Conservation (phyloP, 2,113 vertebrate species). For the Anolis carolinensis region DNA sequence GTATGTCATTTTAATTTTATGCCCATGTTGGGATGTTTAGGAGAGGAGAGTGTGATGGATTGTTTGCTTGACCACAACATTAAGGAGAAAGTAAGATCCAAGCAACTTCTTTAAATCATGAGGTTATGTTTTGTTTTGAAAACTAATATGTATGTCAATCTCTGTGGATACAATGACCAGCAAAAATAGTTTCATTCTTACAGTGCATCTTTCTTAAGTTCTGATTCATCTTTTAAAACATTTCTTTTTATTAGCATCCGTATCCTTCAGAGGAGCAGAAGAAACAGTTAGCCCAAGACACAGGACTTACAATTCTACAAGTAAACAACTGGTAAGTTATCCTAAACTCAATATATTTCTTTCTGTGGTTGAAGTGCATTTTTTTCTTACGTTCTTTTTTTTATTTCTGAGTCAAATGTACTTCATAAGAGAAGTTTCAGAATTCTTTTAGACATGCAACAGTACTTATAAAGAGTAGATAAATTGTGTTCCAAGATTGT, state of each 20-base stretch:
- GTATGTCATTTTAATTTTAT: not conserved
- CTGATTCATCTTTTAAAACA: constrained; percentile 79
- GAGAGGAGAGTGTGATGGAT: not conserved
- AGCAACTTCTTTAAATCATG: not conserved
- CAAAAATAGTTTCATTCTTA: constrained; percentile 71
- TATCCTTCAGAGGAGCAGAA: constrained; percentile 99
- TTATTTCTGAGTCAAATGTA: constrained; percentile 71
- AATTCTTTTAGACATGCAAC: constrained; percentile 56
- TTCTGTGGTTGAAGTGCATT: constrained; percentile 70
- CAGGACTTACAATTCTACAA: constrained; percentile 99
- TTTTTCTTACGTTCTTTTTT: constrained; percentile 75
- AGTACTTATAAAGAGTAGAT: constrained; percentile 50
- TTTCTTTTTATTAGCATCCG: constrained; percentile 90
- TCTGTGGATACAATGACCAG: constrained; percentile 55
- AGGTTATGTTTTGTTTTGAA: not conserved
- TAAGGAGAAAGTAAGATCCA: not conserved
- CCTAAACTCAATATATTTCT: constrained; percentile 74
- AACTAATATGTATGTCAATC: constrained; percentile 51
- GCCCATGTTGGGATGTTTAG: not conserved
- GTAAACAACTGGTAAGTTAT: constrained; percentile 99
- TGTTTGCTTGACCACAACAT: not conserved
- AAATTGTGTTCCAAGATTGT: constrained; percentile 59
- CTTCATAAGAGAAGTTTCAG: constrained; percentile 58
- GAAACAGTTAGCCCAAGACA: constrained; percentile 99
- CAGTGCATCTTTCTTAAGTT: constrained; percentile 72